Base-by-base conservation (phyloP, 2,797 vertebrate genomes). In the Spinus pinus region DNA sequence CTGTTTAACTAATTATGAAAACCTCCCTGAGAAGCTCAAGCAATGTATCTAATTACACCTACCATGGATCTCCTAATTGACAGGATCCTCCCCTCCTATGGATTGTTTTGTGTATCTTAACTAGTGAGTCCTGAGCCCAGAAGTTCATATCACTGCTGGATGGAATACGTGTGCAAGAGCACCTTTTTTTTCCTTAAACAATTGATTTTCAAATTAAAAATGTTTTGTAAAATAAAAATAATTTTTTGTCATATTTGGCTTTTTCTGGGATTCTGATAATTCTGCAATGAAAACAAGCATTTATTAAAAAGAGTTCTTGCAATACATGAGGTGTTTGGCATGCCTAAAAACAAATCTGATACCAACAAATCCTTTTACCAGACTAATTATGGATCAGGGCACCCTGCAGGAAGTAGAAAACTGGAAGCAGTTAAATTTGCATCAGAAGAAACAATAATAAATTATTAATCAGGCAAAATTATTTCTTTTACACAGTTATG, bases 391-490 rank as follows among this genome's bases (percentile, higher is more conserved):
- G 37, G 49, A 37, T 69, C 58, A 88, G 37, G 37, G 12, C 47
- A 81, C 18, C 6, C 66, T 60, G 56, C 53, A 93, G 70, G 56
- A 86, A 79, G 37, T 7, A 69, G 60, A 73, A 75, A 81, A 84
- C n/a, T 84, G 31, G 33, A 84, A 93, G 15, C 23, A 79, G 11
- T 47, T 91, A 74, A 30, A 62, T 82, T 73, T 84, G 56, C 92
- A 91, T 71, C 9, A 41, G 28, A 49, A 81, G 30, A 75, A 84
- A 86, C n/a, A 86, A 72, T 20, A 86, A 39, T 86, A 50, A 74
- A 86, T 90, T 84, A 90, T 95, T 90, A 86, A 92, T 90, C 72
- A 28, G 54, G 54, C 5, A 90, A 54, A 30, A 50, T 18, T 4
- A 50, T 18, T 23, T 58, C 20, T 65, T 81, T 81, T 39, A 41